Evolutionary conservation across 1,140 invertebrate genomes (phyloP).

Genomic region (Pseudachorutes palmiensis): DNA sequence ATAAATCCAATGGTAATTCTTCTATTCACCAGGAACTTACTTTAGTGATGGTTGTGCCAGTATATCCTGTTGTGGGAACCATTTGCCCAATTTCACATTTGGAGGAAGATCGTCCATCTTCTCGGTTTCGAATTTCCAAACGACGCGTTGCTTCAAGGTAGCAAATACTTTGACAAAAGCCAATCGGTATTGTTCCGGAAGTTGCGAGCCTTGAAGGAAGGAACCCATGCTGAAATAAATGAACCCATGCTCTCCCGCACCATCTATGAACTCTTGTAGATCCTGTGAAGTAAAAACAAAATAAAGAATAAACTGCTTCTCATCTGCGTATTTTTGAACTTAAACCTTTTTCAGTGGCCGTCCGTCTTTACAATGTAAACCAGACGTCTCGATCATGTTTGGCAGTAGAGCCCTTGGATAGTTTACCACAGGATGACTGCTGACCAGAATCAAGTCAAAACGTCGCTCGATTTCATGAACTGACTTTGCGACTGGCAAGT

Average conservation of each 20-base stretch:
- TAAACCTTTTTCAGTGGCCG: not conserved
- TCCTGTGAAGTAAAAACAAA: conserved; percentile 1
- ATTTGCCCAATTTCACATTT: conserved; percentile 61
- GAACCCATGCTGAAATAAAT: conserved; percentile 73
- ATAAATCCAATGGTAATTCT: too few relatives aligned
- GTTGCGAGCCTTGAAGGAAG: conserved; percentile 61
- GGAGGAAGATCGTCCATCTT: conserved; percentile 44
- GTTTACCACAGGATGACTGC: conserved; percentile 49
- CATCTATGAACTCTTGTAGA: conserved; percentile 17
- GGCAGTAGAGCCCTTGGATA: conserved; percentile 45
- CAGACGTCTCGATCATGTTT: conserved; percentile 51
- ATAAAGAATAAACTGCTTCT: not conserved
- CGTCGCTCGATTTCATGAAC: conserved; percentile 45
- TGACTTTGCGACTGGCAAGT: conserved; percentile 40
- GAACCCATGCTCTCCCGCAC: conserved; percentile 57
- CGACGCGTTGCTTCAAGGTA: conserved; percentile 44
- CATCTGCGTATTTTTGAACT: not conserved
- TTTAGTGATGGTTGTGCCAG: conserved; percentile 45
- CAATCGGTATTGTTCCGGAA: conserved; percentile 59
- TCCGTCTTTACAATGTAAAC: conserved; percentile 32
- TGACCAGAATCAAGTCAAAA: conserved; percentile 48
- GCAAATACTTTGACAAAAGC: conserved; percentile 60
- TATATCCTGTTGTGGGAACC: conserved; percentile 74
- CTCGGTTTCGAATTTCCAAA: conserved; percentile 44
- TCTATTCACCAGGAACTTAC: too few relatives aligned